Base-by-base conservation (phyloP, 1,140 invertebrate genomes). In the Pomacea maculata region DNA sequence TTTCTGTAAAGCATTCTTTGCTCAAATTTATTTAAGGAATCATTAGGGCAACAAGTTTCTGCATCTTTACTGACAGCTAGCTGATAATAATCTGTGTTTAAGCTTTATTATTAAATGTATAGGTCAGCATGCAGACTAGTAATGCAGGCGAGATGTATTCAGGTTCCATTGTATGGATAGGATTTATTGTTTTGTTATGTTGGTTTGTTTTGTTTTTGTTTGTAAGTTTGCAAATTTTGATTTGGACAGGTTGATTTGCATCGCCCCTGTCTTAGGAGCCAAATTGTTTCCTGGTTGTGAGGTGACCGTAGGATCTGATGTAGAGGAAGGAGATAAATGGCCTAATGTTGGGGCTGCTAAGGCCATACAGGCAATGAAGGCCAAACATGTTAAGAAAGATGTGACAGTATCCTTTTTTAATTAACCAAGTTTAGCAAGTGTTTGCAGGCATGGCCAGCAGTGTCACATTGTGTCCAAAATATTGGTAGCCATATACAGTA, bases 251-350 rank as follows among this genome's bases (percentile, higher is more conserved):
- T 83, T 93, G 54, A 93, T 93, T 68, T 94, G 94, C 86, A 94
- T 94, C 79, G 91, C 94, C n/a, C 92, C 94, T 15, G 92, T 93
- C 21, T 77, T 94, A 21, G 91, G 93, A 34, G 94, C 94, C 4
- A 93, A 92, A 88, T 90, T 94, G 0, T 82, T 92, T 21, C 81
- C 86, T 54, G 92, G 92, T 57, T 92, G 92, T 80, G 93, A 92
- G 84, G 90, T 94, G 34, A 94, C 94, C 12, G 90, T 94, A 4
- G 94, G 94, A 11, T 85, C 84, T 29, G 85, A 87, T 64, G 25
- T 82, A 65, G 87, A 89, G 72, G 88, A 88, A 68, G 86, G 87
- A n/a, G 91, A 92, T 19, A 89, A 91, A 11, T 94, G 93, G 93
- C 93, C 93, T n/a, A 91, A 94, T 85, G 89, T 90, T n/a, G 93